A percentile compares a stretch with the other conserved stretches of the same genome.
phyloP scores from a whole-genome alignment of 2,113 vertebrate genomes.

The Chascanopsetta lugubris region DNA sequence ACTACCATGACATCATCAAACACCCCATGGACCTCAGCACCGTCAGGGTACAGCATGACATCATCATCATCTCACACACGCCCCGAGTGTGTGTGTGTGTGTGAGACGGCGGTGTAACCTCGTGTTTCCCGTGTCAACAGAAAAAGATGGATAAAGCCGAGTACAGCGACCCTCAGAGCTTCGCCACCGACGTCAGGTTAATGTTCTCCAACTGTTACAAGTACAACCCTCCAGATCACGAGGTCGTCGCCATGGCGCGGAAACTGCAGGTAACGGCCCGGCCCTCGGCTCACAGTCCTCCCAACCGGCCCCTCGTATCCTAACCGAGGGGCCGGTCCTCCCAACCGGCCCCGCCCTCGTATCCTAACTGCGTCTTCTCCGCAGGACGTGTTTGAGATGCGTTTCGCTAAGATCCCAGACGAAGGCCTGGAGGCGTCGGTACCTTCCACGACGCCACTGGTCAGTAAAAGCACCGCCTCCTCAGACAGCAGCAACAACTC shows the following conservation, averaged over 20 bases:
- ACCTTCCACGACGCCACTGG: slow-evolving; percentile 82
- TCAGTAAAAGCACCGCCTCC: slow-evolving; percentile 93
- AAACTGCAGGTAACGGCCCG: slow-evolving; percentile 91
- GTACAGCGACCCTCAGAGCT: slow-evolving; percentile 94
- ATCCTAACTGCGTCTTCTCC: neutral
- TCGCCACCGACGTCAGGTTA: slow-evolving; percentile 96
- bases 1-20: slow-evolving; percentile 99
- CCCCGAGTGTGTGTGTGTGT: neutral
- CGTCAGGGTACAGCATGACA: slow-evolving; percentile 78
- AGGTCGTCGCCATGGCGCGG: slow-evolving; percentile 98
- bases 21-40: slow-evolving; percentile 99
- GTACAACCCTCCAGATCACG: slow-evolving; percentile 98
- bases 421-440: slow-evolving; percentile 87
- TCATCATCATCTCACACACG: neutral
- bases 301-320: too few species aligned
- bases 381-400: slow-evolving; percentile 99
- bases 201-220: slow-evolving; percentile 99
- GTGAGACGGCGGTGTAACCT: too few species aligned
- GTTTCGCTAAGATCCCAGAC: slow-evolving; percentile 97
- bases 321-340: too few species aligned
- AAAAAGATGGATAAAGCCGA: slow-evolving; percentile 98
- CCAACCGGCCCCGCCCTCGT: too few species aligned
- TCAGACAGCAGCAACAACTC: slow-evolving; percentile 94
- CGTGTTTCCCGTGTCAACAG: slow-evolving; percentile 76
- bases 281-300: neutral